Evolutionary conservation across 2,113 vertebrate genomes (phyloP).

Genomic region (Triplophysa rosa): DNA sequence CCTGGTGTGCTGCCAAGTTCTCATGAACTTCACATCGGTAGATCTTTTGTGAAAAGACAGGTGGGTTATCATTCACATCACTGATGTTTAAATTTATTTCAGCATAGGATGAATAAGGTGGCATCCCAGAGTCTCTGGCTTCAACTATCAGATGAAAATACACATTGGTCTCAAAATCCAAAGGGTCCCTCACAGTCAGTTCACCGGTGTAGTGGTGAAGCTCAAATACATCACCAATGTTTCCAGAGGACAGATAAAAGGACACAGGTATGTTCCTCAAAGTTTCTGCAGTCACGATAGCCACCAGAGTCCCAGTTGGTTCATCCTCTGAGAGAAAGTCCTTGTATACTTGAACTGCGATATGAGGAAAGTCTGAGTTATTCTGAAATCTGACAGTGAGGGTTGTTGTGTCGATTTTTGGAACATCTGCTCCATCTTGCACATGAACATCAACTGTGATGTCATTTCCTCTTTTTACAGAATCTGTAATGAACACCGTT

Average conservation of each 20-base stretch:
- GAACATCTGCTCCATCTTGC: slow-evolving; percentile 65
- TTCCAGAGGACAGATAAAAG: slow-evolving; percentile 72
- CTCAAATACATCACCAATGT: slow-evolving; percentile 68
- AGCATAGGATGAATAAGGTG: slow-evolving; percentile 74
- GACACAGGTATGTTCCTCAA: slow-evolving; percentile 62
- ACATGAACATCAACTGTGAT: slow-evolving; percentile 67
- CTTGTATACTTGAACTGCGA: slow-evolving; percentile 58
- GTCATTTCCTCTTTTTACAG: slow-evolving; percentile 54
- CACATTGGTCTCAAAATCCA: slow-evolving; percentile 73
- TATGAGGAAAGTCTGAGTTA: slow-evolving; percentile 65
- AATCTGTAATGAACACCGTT: slow-evolving; percentile 57
- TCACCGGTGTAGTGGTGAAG: slow-evolving; percentile 63
- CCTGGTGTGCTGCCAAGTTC: slow-evolving; percentile 60
- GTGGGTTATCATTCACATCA: slow-evolving; percentile 74
- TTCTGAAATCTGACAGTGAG: slow-evolving; percentile 70
- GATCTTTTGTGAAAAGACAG: slow-evolving; percentile 67
- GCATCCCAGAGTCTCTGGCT: slow-evolving; percentile 71
- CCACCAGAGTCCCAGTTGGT: slow-evolving; percentile 61
- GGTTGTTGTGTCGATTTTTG: slow-evolving; percentile 70
- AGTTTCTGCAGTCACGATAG: slow-evolving; percentile 60
- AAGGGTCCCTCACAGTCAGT: slow-evolving; percentile 62
- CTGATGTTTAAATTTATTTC: slow-evolving; percentile 67
- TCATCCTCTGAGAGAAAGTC: slow-evolving; percentile 64
- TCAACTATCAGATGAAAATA: slow-evolving; percentile 70
- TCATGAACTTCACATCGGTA: slow-evolving; percentile 74